Evolutionary conservation across 1,140 invertebrate genomes (phyloP).

Genomic region (Zaprionus inermis): DNA sequence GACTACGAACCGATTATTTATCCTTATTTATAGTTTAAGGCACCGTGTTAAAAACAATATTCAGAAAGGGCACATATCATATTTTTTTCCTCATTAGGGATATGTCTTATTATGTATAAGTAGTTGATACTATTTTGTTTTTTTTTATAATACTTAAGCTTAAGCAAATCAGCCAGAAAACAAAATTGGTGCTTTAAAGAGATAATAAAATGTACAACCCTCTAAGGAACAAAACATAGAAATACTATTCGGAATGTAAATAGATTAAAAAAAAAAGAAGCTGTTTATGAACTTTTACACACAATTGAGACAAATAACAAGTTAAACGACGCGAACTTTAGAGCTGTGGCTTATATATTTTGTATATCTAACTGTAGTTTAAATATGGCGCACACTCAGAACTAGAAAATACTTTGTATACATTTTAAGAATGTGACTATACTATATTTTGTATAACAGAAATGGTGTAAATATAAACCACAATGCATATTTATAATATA

Average conservation of each 20-base stretch:
- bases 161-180: constrained; percentile 73
- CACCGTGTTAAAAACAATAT: neutral
- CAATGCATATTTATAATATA: constrained; percentile 37
- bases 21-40: neutral
- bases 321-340: constrained; percentile 61
- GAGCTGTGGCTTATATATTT: constrained; percentile 72
- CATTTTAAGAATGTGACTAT: constrained; percentile 53
- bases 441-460: constrained; percentile 71
- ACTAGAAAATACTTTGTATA: constrained; percentile 50
- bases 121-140: constrained; percentile 7
- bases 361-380: constrained; percentile 63
- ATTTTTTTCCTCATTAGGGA: constrained; percentile 1
- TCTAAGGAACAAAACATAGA: constrained; percentile 52
- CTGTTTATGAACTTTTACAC: constrained; percentile 74
- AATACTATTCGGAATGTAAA: constrained; percentile 65
- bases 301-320: constrained; percentile 49
- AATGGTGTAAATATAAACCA: constrained; percentile 60
- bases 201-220: constrained; percentile 68
- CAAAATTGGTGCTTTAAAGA: constrained; percentile 74
- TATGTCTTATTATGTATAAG: constrained; percentile 11
- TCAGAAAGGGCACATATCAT: neutral
- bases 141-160: constrained; percentile 49
- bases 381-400: constrained; percentile 60
- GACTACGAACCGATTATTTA: neutral
- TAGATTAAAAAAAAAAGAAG: constrained; percentile 56